Evolutionary conservation across 2,888 invertebrate species (phyloP).

Genomic region (Lagria hirta): DNA sequence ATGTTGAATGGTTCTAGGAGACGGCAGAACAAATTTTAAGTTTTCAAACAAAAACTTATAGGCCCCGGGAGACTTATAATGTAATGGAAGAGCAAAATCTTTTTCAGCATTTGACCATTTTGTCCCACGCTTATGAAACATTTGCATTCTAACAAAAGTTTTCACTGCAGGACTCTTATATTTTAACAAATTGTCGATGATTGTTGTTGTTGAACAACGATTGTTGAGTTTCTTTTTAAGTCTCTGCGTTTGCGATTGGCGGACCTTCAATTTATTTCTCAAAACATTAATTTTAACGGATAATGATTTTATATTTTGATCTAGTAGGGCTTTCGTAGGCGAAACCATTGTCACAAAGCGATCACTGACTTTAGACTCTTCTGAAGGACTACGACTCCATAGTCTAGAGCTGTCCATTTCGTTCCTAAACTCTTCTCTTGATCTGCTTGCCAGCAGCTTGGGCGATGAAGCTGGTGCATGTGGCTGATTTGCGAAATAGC

Average conservation of each 20-base stretch:
- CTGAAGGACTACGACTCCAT: neutral
- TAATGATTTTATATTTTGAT: neutral
- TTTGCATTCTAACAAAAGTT: constrained; percentile 1
- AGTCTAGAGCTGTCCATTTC: neutral
- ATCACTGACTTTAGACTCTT: constrained; percentile 1
- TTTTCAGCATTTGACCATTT: neutral
- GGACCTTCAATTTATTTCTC: neutral
- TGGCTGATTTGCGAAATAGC: too few species aligned
- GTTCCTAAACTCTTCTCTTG: too few species aligned
- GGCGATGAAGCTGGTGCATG: too few species aligned
- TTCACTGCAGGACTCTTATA: constrained; percentile 1
- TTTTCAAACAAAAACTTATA: constrained; percentile 7
- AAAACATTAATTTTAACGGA: neutral
- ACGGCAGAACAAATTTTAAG: constrained; percentile 2
- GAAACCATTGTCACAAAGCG: constrained; percentile 1
- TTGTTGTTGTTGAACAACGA: neutral
- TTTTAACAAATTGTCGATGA: neutral
- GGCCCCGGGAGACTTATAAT: constrained; percentile 7
- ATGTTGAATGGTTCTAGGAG: constrained; percentile 25
- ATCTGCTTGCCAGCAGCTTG: too few species aligned
- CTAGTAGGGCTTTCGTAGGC: constrained; percentile 1
- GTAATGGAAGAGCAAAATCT: too few species aligned
- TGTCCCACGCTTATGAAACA: neutral
- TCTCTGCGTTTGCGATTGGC: neutral
- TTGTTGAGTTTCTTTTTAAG: neutral